Evolutionary conservation across 2,888 invertebrate genomes (phyloP), one percentile per base, ranked within the genome.

Genomic region (Meloe dianella): DNA sequence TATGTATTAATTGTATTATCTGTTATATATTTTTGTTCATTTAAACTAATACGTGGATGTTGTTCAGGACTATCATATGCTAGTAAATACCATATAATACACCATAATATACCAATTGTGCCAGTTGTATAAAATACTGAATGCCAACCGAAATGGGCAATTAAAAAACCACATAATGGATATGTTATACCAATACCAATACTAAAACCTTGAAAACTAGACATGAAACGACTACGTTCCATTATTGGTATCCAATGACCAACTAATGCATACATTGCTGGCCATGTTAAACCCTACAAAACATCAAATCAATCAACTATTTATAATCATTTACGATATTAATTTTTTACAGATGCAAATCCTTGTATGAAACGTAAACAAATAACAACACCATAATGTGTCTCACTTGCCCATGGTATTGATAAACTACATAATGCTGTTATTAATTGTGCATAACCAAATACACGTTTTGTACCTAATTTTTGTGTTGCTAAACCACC

Each of bases 151-250:
- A 87, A 87, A 70, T 88, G 86, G 38, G 89, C 88, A 72, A 91
- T 91, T 73, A 91, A 85, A 79, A 90, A 89, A 41, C 91, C 91
- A 77, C 90, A 90, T 51, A 91, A 81, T 14, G 90, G 90, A 81
- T 91, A 91, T 35, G 91, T 91, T 74, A 91, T 80, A 9, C 91
- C 91, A 72, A 91, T 91, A 27, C 91, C 91, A 77, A 91, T 90
- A 79, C 90, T 91, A 84, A 91, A 91, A 77, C 91, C 90, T 89
- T 91, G 89, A 81, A 91, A 91, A 77, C 90, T 90, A 57, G 91
- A 91, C 91, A 91, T 91, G 79, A 91, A 91, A 64, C 91, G 85
- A 62, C 90, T 90, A 61, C 91, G 85, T 79, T 91, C 91, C 8
- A 87, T 85, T n/a, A 89, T 85, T 9, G 91, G 91, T 70, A 91